Conservation (phyloP, 2,797 vertebrate species). For the Channallabes apus region DNA sequence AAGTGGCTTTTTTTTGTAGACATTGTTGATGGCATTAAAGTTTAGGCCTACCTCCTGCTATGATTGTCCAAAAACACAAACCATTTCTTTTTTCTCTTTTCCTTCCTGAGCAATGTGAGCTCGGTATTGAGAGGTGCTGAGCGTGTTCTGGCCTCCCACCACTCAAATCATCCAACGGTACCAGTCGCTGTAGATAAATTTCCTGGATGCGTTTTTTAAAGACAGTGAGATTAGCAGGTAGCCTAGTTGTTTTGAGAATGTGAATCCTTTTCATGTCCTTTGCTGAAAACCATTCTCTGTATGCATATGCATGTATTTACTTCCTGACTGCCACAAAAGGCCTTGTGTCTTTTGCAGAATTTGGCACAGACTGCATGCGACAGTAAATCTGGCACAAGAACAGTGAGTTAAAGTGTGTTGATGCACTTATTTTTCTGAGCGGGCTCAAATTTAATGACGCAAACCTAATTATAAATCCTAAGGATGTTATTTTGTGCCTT, state of each 20-base stretch:
- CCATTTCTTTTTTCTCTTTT: slow-evolving; percentile 27
- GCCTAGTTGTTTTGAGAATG: background rate
- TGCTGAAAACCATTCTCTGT: background rate
- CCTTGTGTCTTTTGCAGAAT: slow-evolving; percentile 16
- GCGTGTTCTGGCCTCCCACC: slow-evolving; percentile 40
- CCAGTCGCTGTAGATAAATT: background rate
- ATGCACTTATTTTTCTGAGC: background rate
- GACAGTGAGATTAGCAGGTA: background rate
- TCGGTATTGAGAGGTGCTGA: slow-evolving; percentile 1
- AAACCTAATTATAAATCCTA: background rate
- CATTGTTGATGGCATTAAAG: slow-evolving; percentile 62
- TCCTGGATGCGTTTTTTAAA: slow-evolving; percentile 6
- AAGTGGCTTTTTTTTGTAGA: slow-evolving; percentile 42
- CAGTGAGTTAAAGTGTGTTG: background rate
- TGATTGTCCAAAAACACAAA: slow-evolving; percentile 59
- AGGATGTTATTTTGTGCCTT: background rate
- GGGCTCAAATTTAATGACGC: background rate
- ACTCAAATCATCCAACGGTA: slow-evolving; percentile 6
- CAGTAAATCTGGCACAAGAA: background rate
- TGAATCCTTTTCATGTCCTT: slow-evolving; percentile 8
- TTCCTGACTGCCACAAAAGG: slow-evolving; percentile 38
- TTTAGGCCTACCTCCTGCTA: slow-evolving; percentile 56
- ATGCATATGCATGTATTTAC: slow-evolving; percentile 6
- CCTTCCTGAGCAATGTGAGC: background rate
- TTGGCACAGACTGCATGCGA: slow-evolving; percentile 29